phyloP scores from a whole-genome alignment of 1,140 invertebrate species.

The Bactericera cockerelli region DNA sequence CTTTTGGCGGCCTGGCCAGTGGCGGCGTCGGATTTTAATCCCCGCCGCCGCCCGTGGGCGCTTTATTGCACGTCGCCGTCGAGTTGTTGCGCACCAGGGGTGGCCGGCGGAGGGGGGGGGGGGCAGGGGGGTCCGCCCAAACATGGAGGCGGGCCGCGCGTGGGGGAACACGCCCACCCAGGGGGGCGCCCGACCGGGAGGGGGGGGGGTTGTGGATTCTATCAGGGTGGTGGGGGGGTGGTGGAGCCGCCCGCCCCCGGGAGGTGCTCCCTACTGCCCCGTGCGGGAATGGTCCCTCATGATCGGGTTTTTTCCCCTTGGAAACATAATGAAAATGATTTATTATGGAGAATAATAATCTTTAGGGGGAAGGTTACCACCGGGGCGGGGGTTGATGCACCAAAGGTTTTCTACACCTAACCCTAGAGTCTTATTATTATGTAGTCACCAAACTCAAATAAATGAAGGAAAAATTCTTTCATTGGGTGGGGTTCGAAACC shows the following conservation, averaged over 20 bases:
- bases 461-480: too few species aligned
- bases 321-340: too few species aligned
- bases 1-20: not conserved
- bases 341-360: too few species aligned
- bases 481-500: too few species aligned
- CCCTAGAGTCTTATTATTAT: too few species aligned
- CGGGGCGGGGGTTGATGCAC: too few species aligned
- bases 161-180: not conserved
- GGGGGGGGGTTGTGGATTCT: not conserved
- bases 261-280: not conserved
- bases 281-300: not conserved
- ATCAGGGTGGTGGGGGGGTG: not conserved
- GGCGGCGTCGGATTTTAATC: not conserved
- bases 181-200: not conserved
- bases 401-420: too few species aligned
- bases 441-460: too few species aligned
- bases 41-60: not conserved
- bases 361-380: too few species aligned
- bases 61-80: not conserved
- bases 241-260: not conserved
- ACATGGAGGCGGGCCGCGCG: constrained; percentile 13
- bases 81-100: not conserved
- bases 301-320: constrained; percentile 14
- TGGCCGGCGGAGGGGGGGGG: not conserved
- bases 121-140: not conserved